These are phyloP conservation scores for Oplegnathus fasciatus DNA, from an alignment of 2,113 vertebrate genomes.

Conservation along the genomic window DNA sequence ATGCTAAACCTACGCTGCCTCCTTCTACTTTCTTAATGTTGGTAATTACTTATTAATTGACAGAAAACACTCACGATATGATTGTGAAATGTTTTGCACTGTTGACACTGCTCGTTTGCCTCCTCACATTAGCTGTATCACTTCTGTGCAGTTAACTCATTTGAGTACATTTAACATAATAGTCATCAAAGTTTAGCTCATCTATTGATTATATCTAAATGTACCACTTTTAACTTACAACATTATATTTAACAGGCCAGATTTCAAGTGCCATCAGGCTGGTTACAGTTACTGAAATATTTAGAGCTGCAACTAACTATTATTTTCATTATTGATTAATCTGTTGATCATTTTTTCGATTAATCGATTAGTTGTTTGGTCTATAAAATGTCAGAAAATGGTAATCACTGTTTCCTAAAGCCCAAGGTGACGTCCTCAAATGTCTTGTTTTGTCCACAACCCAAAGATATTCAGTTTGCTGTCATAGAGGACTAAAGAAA, in stretches of 20 bases:
- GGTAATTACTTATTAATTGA: neutral
- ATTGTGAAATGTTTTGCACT: neutral
- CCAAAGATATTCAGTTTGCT: no score
- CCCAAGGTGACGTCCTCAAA: no score
- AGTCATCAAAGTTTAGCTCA: neutral
- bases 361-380: no score
- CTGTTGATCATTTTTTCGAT: no score
- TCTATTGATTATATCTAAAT: neutral
- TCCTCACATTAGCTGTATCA: neutral
- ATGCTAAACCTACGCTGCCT: conserved; percentile 1
- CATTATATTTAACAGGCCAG: neutral
- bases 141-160: no score
- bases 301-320: no score
- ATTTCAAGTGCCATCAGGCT: neutral
- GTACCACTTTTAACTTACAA: neutral
- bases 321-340: no score
- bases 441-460: no score
- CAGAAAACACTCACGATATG: neutral
- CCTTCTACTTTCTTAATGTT: neutral
- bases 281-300: neutral
- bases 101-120: neutral
- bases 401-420: no score
- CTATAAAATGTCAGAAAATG: no score
- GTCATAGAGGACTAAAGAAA: no score
- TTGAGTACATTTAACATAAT: neutral